Percentiles rank a stretch among this genome's conserved stretches.
Evolutionary conservation across 1,140 invertebrate genomes (phyloP).

Genomic region (Philopotamus ludificatus): DNA sequence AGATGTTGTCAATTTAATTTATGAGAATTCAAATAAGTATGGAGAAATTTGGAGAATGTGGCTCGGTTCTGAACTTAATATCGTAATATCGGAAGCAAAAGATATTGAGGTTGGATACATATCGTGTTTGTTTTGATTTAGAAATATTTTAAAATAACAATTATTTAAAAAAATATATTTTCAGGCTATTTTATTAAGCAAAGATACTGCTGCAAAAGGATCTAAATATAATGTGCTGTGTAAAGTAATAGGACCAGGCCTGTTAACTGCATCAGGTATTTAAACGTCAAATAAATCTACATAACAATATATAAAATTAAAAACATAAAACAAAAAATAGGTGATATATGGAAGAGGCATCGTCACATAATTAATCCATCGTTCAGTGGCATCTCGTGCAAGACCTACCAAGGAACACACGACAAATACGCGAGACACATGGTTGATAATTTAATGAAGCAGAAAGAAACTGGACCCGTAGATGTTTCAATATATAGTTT

Average conservation of each 20-base stretch:
- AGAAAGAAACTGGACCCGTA: background rate
- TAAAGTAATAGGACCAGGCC: background rate
- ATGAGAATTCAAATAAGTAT: slow-evolving; percentile 3
- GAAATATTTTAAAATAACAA: too few species aligned
- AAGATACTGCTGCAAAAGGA: slow-evolving; percentile 2
- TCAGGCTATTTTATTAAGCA: slow-evolving; percentile 3
- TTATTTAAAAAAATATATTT: too few species aligned
- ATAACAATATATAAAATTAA: too few species aligned
- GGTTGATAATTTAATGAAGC: slow-evolving; percentile 7
- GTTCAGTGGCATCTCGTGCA: background rate
- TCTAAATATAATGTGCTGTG: background rate
- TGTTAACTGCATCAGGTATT: slow-evolving; percentile 13
- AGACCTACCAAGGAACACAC: background rate
- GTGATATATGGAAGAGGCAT: slow-evolving; percentile 7
- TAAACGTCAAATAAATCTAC: too few species aligned
- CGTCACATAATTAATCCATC: slow-evolving; percentile 14
- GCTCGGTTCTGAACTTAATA: background rate
- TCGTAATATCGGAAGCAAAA: slow-evolving; percentile 7
- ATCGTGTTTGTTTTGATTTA: too few species aligned
- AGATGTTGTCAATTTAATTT: background rate
- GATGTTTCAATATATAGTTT: background rate
- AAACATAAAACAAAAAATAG: too few species aligned
- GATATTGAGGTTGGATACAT: slow-evolving; percentile 8
- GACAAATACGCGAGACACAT: slow-evolving; percentile 8
- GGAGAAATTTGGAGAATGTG: slow-evolving; percentile 2